Percentiles rank a stretch among this genome's conserved stretches.
These are phyloP conservation scores for Geopemphigus sp. DNA, from an alignment of 1,140 invertebrate species.

Conservation along the genomic window DNA sequence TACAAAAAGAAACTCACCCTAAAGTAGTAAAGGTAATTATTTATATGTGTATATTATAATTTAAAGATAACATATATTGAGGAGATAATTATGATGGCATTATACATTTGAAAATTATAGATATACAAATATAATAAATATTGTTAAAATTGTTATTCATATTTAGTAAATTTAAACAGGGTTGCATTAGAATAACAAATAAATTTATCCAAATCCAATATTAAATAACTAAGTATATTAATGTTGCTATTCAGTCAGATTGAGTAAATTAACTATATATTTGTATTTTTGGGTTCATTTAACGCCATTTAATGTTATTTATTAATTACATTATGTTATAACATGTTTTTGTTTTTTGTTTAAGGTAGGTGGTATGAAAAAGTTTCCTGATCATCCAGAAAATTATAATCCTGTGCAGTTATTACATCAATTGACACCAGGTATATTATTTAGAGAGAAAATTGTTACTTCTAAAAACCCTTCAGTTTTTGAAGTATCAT, in stretches of 20 bases:
- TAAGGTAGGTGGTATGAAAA: conserved; percentile 29
- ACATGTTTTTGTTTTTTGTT: not conserved
- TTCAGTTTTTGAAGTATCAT: not conserved
- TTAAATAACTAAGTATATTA: too few species aligned
- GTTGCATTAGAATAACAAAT: too few species aligned
- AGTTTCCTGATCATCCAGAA: conserved; percentile 6
- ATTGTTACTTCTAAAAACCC: not conserved
- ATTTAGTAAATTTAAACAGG: not conserved
- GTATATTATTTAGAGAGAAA: not conserved
- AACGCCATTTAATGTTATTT: too few species aligned
- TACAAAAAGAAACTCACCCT: not conserved
- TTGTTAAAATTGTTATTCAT: not conserved
- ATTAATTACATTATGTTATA: not conserved
- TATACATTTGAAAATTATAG: not conserved
- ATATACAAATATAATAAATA: not conserved
- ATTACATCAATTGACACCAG: conserved; percentile 17
- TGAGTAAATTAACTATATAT: too few species aligned
- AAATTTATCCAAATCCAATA: too few species aligned
- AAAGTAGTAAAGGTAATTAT: not conserved
- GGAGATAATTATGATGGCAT: not conserved
- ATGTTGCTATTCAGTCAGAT: too few species aligned
- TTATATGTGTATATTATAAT: not conserved
- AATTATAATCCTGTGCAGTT: conserved; percentile 22
- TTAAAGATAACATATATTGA: not conserved
- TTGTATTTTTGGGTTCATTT: too few species aligned